A percentile compares a stretch with the other conserved stretches of the same genome.
These are phyloP conservation scores for Myiozetetes cayanensis DNA, from an alignment of 2,113 vertebrate species.

Conservation along the genomic window DNA sequence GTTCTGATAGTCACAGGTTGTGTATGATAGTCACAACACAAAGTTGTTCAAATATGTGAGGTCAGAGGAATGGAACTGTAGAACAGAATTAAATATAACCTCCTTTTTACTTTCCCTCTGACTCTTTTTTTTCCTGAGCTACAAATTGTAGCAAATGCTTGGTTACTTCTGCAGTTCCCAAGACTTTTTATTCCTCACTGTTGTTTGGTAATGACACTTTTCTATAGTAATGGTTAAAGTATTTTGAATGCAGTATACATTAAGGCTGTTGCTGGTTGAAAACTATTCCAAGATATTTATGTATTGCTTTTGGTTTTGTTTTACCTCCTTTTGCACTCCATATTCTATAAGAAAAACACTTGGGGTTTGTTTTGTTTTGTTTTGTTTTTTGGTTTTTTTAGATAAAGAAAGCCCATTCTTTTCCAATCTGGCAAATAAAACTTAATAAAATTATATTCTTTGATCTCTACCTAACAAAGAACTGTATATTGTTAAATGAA, in stretches of 20 bases:
- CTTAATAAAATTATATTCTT: constrained; percentile 68
- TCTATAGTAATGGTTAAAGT: neutral
- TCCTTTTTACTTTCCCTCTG: neutral
- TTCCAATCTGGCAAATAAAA: constrained; percentile 59
- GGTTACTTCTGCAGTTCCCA: neutral
- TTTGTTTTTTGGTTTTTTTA: neutral
- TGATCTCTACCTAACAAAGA: constrained; percentile 69
- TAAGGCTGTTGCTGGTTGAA: neutral
- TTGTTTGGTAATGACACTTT: neutral
- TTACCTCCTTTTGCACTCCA: constrained; percentile 25
- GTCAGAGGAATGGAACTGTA: neutral
- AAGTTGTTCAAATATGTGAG: neutral
- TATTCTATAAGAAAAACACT: neutral
- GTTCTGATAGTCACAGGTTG: neutral
- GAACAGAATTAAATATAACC: neutral
- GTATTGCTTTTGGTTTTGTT: constrained; percentile 21
- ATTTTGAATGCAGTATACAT: neutral
- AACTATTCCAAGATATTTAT: neutral
- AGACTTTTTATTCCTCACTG: neutral
- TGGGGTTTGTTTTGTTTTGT: neutral
- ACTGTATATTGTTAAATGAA: constrained; percentile 62
- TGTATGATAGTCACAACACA: neutral
- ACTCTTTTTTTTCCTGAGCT: neutral
- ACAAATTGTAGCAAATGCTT: neutral
- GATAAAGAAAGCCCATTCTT: constrained; percentile 30